Percentiles rank a stretch among this genome's conserved stretches.
These are phyloP conservation scores for Muscicapa comitata DNA, from an alignment of 2,797 vertebrate genomes.

Conservation along the genomic window DNA sequence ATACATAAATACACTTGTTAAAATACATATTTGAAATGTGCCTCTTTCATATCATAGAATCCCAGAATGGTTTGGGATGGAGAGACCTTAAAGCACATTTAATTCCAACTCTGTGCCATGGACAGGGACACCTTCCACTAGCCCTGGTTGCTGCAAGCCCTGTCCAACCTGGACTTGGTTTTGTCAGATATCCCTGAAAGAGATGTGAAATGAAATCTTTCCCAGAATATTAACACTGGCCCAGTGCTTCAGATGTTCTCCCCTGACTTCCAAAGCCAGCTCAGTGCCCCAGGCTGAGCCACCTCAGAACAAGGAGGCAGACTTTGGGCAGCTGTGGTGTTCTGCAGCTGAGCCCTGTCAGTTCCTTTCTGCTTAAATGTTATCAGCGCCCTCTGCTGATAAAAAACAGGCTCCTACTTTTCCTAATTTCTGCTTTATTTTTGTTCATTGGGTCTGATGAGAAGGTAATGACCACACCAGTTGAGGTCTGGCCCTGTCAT, in stretches of 20 bases:
- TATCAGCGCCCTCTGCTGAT: conserved; percentile 44
- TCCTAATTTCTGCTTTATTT: accelerated
- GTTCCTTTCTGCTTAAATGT: not conserved
- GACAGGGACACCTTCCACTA: not conserved
- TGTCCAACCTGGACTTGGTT: not conserved
- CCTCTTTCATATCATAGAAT: not conserved
- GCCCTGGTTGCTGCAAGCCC: not conserved
- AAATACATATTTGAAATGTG: not conserved
- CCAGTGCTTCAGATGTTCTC: not conserved
- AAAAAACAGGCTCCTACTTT: accelerated
- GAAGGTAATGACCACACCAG: accelerated
- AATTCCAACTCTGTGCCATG: accelerated
- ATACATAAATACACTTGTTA: not conserved
- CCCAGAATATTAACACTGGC: accelerated
- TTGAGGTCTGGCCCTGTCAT: accelerated
- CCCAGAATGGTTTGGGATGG: not conserved
- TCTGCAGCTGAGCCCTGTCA: accelerated
- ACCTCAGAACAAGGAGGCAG: accelerated
- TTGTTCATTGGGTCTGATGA: not conserved
- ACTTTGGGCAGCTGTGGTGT: accelerated
- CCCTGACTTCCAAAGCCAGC: not conserved
- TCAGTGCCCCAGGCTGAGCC: not conserved
- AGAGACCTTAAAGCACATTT: not conserved
- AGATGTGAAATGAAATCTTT: not conserved
- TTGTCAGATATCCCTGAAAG: not conserved